These are phyloP conservation scores for Lepeophtheirus salmonis DNA, from an alignment of 1,140 invertebrate species.

Conservation along the genomic window DNA sequence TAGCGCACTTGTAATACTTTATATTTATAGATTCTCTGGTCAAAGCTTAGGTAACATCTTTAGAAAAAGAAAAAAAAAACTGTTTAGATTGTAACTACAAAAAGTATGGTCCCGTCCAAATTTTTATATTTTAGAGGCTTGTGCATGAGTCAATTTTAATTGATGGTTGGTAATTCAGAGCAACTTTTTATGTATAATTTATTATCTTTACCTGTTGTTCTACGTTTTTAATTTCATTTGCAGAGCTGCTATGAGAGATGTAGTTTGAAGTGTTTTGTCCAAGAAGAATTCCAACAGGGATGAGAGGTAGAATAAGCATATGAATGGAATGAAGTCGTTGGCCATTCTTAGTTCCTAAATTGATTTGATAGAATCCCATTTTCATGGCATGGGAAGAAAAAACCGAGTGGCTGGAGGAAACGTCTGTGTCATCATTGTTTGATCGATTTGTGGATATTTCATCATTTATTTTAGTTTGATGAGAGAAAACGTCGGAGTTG, in stretches of 20 bases:
- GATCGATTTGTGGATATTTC: neutral
- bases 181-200: neutral
- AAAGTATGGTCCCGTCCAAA: too few relatives aligned
- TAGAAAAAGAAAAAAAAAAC: too few relatives aligned
- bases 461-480: neutral
- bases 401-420: too few relatives aligned
- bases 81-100: too few relatives aligned
- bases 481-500: neutral
- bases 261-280: slow-evolving; percentile 7
- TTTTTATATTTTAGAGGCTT: too few relatives aligned
- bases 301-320: slow-evolving; percentile 14
- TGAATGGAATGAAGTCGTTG: slow-evolving; percentile 13
- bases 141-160: too few relatives aligned
- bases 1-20: too few relatives aligned
- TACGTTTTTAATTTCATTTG: slow-evolving; percentile 6
- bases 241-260: neutral
- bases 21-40: too few relatives aligned
- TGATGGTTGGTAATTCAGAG: too few relatives aligned
- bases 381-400: slow-evolving; percentile 17
- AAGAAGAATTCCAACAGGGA: slow-evolving; percentile 16
- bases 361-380: slow-evolving; percentile 17
- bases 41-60: too few relatives aligned
- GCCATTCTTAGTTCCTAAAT: slow-evolving; percentile 15
- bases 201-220: neutral
- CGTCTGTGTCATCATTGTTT: neutral